Evolutionary conservation across 1,140 invertebrate genomes (phyloP), one percentile per base, ranked within the genome.

Genomic region (Aphaenogaster floridana): DNA sequence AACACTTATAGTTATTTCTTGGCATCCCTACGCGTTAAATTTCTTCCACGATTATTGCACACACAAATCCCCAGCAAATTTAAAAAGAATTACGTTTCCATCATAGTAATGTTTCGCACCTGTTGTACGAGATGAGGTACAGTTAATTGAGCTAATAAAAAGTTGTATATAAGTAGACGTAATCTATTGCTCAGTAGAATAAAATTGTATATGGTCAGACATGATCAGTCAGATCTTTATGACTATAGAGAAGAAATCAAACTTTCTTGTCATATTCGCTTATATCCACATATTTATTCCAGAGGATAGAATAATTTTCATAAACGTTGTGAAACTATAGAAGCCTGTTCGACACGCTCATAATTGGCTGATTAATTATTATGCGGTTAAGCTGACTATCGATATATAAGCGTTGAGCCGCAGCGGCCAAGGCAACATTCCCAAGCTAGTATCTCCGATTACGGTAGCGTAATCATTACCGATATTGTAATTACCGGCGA

Each of bases 401-500:
- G 69, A 84, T 61, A 36, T 61, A 74, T 1, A 34, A 83, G 48
- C 54, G 69, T 42, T 61, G 28, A 50, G 42, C 68, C 80, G 28
- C 69, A 74, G 2, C 28, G 15, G 15, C 69, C 54, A 76, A 84
- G 54, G 28, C 17, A 72, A 42, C 79, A 71, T 83, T 72, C 54
- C 80, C 80, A 74, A 72, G 52, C 80, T 6, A 45, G 28, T 66
- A 34, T 72, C 42, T 54, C 28, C 66, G 39, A 72, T 83, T 72
- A 72, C n/a, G 66, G 13, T 28, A n/a, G 39, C 28, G 68, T 83
- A 48, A 83, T 83, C 69, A 63, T 84, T 76, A 84, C 28, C 54
- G 28, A 83, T 83, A 83, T 83, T 83, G 68, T 84, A 84, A 84
- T 84, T 84, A 84, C 21, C 4, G 17, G 28, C 69, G 54, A 76